phyloP scores from a whole-genome alignment of 2,113 vertebrate species.

The Cololabis saira region DNA sequence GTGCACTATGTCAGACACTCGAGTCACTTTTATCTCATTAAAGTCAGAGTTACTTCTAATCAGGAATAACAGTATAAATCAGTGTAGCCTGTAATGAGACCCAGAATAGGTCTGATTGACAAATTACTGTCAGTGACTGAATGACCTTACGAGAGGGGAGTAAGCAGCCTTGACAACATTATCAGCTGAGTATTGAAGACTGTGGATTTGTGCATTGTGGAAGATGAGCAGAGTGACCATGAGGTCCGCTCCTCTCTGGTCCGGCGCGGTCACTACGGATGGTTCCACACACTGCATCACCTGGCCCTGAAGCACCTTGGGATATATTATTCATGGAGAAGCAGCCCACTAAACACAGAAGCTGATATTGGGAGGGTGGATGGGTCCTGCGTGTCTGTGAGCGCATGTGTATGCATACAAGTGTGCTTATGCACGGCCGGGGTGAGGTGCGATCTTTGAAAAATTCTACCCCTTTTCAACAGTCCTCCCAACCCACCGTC shows the following conservation, averaged over 20 bases:
- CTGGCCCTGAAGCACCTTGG: constrained; percentile 73
- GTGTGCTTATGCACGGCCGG: constrained; percentile 6
- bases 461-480: constrained; percentile 52
- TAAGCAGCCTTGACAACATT: constrained; percentile 41
- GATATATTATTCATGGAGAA: constrained; percentile 79
- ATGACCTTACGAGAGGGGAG: constrained; percentile 23
- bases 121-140: constrained; percentile 47
- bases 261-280: constrained; percentile 62
- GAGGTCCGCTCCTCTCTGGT: constrained; percentile 17
- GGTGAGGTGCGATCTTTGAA: constrained; percentile 27
- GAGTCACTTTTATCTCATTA: constrained; percentile 56
- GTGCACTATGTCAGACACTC: constrained; percentile 20
- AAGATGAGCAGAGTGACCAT: constrained; percentile 13
- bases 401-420: background rate
- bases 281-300: constrained; percentile 72
- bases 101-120: constrained; percentile 26
- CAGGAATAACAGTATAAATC: constrained; percentile 36
- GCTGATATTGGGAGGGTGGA: constrained; percentile 51
- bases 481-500: constrained; percentile 46
- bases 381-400: constrained; percentile 20
- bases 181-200: constrained; percentile 35
- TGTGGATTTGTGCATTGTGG: constrained; percentile 32
- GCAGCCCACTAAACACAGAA: constrained; percentile 66
- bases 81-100: constrained; percentile 44
- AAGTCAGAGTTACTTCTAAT: constrained; percentile 45